Conservation (phyloP, 2,113 vertebrate genomes). For the Rhombomys opimus region DNA sequence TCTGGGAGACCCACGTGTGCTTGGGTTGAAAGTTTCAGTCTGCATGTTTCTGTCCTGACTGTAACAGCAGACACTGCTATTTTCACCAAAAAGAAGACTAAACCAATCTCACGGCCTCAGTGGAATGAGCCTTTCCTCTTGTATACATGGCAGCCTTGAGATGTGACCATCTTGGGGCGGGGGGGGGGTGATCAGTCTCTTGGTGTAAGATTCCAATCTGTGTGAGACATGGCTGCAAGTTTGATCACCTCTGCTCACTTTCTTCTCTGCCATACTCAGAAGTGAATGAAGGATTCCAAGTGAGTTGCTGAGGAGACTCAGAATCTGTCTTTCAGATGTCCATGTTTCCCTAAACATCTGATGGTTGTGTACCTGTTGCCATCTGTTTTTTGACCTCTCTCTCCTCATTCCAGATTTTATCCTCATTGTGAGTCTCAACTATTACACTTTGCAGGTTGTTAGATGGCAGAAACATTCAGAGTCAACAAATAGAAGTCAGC, state of each 20-base stretch:
- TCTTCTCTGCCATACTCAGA: background rate
- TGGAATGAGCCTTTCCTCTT: fast-evolving
- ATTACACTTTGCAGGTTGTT: too few species aligned
- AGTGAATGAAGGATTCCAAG: background rate
- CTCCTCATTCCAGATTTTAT: background rate
- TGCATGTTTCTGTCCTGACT: background rate
- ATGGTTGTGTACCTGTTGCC: fast-evolving
- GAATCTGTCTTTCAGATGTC: fast-evolving
- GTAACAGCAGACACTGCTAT: background rate
- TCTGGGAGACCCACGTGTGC: background rate
- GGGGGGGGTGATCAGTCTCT: background rate
- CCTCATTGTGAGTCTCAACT: too few species aligned
- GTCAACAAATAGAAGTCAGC: background rate
- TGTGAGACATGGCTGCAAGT: background rate
- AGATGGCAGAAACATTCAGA: background rate
- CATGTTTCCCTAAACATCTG: fast-evolving
- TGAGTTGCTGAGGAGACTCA: background rate
- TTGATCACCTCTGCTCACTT: background rate
- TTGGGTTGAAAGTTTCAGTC: background rate
- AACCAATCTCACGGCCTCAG: fast-evolving
- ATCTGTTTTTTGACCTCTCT: background rate
- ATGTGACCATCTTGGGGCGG: background rate
- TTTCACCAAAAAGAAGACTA: background rate
- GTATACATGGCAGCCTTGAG: fast-evolving
- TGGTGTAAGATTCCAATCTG: background rate